Evolutionary conservation across 2,113 vertebrate genomes (phyloP).

Genomic region (Passer montanus): DNA sequence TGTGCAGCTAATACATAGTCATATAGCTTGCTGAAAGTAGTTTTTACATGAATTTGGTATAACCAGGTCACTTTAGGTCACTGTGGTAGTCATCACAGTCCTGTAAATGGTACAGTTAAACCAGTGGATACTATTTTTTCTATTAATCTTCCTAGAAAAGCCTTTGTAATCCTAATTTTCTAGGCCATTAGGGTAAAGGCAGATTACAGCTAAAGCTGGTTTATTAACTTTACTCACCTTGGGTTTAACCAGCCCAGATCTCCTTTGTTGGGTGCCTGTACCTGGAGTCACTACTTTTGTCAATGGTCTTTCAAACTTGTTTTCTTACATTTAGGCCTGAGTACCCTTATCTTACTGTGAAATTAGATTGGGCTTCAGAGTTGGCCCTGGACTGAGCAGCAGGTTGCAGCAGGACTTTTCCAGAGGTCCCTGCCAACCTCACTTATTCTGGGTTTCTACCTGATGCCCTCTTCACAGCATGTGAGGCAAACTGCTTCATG

Average conservation of each 20-base stretch:
- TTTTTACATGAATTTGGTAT: not conserved
- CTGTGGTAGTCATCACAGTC: not conserved
- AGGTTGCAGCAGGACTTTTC: not conserved
- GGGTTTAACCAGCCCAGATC: not conserved
- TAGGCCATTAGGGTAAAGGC: slow-evolving; percentile 34
- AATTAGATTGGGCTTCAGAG: not conserved
- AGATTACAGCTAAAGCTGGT: slow-evolving; percentile 50
- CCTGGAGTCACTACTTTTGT: not conserved
- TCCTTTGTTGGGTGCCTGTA: not conserved
- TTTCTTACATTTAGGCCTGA: not conserved
- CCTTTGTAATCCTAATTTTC: slow-evolving; percentile 51
- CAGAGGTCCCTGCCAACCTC: not conserved
- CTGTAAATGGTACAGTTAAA: not conserved
- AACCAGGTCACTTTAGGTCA: not conserved
- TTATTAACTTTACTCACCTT: slow-evolving; percentile 16
- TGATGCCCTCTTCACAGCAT: not conserved
- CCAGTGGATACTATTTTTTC: slow-evolving; percentile 24
- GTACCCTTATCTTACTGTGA: not conserved
- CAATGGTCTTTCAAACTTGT: not conserved
- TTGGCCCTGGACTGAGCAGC: not conserved
- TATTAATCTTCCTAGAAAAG: slow-evolving; percentile 50
- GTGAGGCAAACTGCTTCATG: not conserved
- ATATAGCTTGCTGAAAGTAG: not conserved
- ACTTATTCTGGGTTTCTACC: not conserved
- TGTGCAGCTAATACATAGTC: not conserved